Evolutionary conservation across 2,113 vertebrate genomes (phyloP).

Genomic region (Semicossyphus pulcher): DNA sequence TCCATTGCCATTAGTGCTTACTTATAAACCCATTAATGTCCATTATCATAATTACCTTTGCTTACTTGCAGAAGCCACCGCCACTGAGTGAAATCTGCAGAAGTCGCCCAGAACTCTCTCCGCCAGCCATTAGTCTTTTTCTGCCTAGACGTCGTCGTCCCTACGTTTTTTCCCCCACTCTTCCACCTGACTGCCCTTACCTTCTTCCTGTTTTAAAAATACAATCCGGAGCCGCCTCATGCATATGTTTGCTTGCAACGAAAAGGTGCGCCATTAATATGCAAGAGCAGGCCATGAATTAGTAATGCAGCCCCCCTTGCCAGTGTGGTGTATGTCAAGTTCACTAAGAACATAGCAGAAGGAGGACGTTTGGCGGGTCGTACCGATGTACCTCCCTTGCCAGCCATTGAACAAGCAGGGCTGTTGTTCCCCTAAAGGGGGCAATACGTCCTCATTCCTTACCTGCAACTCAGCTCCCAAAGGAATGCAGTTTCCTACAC

Average conservation of each 20-base stretch:
- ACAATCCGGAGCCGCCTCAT: slow-evolving; percentile 71
- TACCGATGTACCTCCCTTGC: slow-evolving; percentile 1
- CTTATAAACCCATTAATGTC: slow-evolving; percentile 77
- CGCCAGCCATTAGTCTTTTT: slow-evolving; percentile 41
- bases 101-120: slow-evolving; percentile 34
- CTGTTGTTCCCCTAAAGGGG: slow-evolving; percentile 62
- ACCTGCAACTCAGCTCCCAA: slow-evolving; percentile 74
- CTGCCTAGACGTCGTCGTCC: slow-evolving; percentile 19
- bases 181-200: slow-evolving; percentile 74
- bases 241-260: slow-evolving; percentile 76
- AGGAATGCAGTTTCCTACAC: slow-evolving; percentile 41
- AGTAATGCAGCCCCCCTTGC: slow-evolving; percentile 54
- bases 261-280: slow-evolving; percentile 84
- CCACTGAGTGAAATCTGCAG: slow-evolving; percentile 49
- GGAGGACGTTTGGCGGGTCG: slow-evolving; percentile 37
- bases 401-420: slow-evolving; percentile 34
- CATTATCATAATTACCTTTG: slow-evolving; percentile 76
- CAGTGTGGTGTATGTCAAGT: slow-evolving; percentile 53
- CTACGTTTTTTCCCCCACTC: slow-evolving; percentile 20
- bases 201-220: slow-evolving; percentile 65
- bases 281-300: slow-evolving; percentile 80
- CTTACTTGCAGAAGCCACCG: slow-evolving; percentile 48
- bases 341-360: slow-evolving; percentile 45
- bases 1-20: slow-evolving; percentile 67
- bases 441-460: slow-evolving; percentile 47